These are phyloP conservation scores for Hetaerina americana DNA, from an alignment of 1,140 invertebrate genomes.

Conservation along the genomic window DNA sequence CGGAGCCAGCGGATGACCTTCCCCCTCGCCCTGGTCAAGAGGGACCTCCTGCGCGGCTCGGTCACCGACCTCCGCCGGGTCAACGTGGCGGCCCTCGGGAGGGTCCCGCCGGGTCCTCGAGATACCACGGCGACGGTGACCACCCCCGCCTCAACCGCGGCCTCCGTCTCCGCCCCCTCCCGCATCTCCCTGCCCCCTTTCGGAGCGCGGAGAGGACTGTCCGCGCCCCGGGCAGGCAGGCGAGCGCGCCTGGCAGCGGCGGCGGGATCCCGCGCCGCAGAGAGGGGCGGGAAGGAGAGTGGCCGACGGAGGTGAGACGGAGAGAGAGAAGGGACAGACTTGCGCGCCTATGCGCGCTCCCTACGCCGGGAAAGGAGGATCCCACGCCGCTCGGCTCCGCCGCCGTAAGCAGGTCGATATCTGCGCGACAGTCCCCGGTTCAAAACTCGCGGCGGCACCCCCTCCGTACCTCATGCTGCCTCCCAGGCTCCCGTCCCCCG, in stretches of 20 bases:
- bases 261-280: too few relatives aligned
- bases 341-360: neutral
- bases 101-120: neutral
- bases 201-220: neutral
- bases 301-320: neutral
- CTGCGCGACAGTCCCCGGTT: neutral
- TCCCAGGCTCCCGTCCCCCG: too few relatives aligned
- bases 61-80: neutral
- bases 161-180: neutral
- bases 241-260: too few relatives aligned
- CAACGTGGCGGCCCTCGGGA: neutral
- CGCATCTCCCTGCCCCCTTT: neutral
- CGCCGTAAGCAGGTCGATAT: neutral
- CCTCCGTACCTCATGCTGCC: neutral
- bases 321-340: neutral
- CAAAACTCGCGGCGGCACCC: neutral
- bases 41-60: neutral
- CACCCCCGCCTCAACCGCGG: neutral
- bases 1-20: neutral
- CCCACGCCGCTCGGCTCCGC: too few relatives aligned
- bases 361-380: neutral
- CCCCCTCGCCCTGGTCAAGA: neutral
- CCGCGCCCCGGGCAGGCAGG: neutral
- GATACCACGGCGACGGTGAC: neutral
- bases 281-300: too few relatives aligned